Evolutionary conservation across 1,140 invertebrate species (phyloP).

Genomic region (Colletes latitarsis): DNA sequence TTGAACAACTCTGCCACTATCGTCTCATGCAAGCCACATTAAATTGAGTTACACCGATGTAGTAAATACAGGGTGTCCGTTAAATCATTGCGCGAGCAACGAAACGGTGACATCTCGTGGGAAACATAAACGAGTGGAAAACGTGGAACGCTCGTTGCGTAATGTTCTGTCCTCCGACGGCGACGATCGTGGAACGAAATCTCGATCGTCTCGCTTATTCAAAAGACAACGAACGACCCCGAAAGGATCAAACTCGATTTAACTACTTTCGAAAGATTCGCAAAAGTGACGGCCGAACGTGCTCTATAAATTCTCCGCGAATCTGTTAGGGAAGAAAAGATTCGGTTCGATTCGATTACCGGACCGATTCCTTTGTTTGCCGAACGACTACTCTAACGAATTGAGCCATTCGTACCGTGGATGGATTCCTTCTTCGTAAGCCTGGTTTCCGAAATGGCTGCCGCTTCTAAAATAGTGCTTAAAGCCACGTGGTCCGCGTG

Average conservation of each 20-base stretch:
- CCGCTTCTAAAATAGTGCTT: constrained; percentile 1
- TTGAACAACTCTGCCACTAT: constrained; percentile 38
- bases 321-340: not conserved
- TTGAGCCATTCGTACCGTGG: not conserved
- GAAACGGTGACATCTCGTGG: too few relatives aligned
- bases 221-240: not conserved
- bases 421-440: not conserved
- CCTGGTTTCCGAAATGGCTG: constrained; percentile 11
- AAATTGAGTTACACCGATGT: constrained; percentile 34
- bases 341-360: not conserved
- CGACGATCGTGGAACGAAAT: not conserved
- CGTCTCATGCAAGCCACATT: constrained; percentile 23
- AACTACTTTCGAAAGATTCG: not conserved
- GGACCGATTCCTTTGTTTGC: constrained; percentile 18
- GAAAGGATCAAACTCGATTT: constrained; percentile 11
- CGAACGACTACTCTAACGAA: constrained; percentile 18
- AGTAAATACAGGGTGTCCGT: not conserved
- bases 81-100: not conserved
- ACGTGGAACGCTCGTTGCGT: not conserved
- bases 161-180: not conserved
- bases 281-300: not conserved
- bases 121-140: not conserved
- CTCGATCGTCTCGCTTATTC: not conserved
- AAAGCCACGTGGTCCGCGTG: not conserved
- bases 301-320: constrained; percentile 9